phyloP scores from a whole-genome alignment of 2,888 invertebrate genomes.

The Steinernema scapterisci region DNA sequence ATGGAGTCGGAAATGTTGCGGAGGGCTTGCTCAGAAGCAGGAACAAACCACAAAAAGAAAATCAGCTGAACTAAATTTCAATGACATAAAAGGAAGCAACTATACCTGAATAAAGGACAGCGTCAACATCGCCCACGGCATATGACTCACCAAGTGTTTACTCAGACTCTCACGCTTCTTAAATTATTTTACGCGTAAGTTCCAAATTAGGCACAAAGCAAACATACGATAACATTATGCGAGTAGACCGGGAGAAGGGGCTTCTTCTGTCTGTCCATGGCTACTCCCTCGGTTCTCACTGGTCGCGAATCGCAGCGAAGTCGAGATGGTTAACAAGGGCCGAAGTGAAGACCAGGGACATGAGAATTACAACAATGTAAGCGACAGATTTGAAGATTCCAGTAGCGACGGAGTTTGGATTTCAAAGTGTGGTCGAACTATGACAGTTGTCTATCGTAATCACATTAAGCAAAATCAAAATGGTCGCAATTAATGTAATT shows the following conservation, averaged over 20 bases:
- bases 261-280: neutral
- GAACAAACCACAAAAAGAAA: slow-evolving; percentile 1
- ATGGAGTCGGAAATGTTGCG: neutral
- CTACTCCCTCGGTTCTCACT: no score
- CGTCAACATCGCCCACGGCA: slow-evolving; percentile 28
- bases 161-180: neutral
- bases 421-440: neutral
- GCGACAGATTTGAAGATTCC: neutral
- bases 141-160: neutral
- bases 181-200: neutral
- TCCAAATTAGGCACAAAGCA: neutral
- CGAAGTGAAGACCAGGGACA: neutral
- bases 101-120: neutral
- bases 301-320: neutral
- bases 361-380: slow-evolving; percentile 11
- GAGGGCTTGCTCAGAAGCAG: neutral
- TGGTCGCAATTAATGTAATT: slow-evolving; percentile 28
- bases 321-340: neutral
- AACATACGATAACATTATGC: neutral
- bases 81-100: neutral
- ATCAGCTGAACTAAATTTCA: neutral
- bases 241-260: slow-evolving; percentile 3
- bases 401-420: no score
- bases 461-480: slow-evolving; percentile 30
- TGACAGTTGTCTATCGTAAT: slow-evolving; percentile 28